Base-by-base conservation (phyloP, 1,140 invertebrate species). In the Drosophila sp. region DNA sequence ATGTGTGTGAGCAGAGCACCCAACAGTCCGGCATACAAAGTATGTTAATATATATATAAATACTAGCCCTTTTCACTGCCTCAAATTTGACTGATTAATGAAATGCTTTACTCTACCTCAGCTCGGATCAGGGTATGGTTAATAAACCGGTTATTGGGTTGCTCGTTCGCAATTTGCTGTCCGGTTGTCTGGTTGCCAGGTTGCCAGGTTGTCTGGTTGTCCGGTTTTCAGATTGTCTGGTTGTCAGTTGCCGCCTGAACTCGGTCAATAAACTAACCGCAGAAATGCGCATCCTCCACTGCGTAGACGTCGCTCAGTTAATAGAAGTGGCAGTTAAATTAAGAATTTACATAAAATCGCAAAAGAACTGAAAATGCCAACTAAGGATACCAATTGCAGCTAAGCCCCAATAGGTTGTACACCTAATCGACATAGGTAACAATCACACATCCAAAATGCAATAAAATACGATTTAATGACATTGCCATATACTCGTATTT, bases 241-340 rank as follows among this genome's bases (percentile, higher is more conserved):
- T 63, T 77, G 34, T 14, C 41, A 18, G n/a, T 8, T 36, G 57
- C 46, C 45, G 57, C 21, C 41, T 45, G 71, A 67, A 80, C 75
- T 86, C 66, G 78, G 81, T 64, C 81, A 78, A 87, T 87, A 86
- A 86, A 86, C 81, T 78, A 81, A 87, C 71, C 75, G 66, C 82
- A 78, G 64, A 84, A 74, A 81, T 82, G 79, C 63, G 54, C 56
- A 76, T 72, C 43, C 71, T 51, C 46, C 14, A 14, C 34, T 36
- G 62, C 13, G 38, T 21, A 18, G 41, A 62, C 34, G 34, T 13
- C 32, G 38, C 32, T 29, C 21, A 46, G 16, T 16, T n/a, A 18
- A 14, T 21, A 34, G 6, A 45, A 13, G 16, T 57, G 38, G 56
- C 63, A 61, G 21, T 72, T 67, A 72, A 72, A 67, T 67, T 53